These are phyloP conservation scores for Chromoteleia sp. DNA, from an alignment of 2,888 invertebrate genomes.

Conservation along the genomic window DNA sequence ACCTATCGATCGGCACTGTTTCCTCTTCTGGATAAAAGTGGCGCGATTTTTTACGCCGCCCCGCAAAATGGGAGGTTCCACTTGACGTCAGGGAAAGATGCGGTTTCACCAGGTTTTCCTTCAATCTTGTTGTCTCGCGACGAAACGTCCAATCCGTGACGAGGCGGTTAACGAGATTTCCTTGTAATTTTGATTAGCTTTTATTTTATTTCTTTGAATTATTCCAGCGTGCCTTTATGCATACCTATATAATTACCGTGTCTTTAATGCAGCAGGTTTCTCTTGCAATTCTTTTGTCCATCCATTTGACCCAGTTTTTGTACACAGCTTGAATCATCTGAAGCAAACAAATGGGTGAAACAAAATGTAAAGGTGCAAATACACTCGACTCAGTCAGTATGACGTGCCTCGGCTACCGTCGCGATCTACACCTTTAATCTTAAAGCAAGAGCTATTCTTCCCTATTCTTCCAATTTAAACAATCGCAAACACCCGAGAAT, in stretches of 20 bases:
- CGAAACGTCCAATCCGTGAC: not conserved
- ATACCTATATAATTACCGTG: slow-evolving; percentile 58
- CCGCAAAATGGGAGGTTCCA: not conserved
- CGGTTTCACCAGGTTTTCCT: slow-evolving; percentile 14
- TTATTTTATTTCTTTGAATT: slow-evolving; percentile 60
- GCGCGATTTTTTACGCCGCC: slow-evolving; percentile 5
- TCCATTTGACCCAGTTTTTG: slow-evolving; percentile 68
- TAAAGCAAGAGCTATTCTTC: slow-evolving; percentile 58
- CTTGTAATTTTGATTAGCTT: slow-evolving; percentile 10
- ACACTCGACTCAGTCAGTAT: slow-evolving; percentile 42
- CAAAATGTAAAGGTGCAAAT: slow-evolving; percentile 70
- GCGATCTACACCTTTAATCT: slow-evolving; percentile 59
- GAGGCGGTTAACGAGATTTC: slow-evolving; percentile 20
- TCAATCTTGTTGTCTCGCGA: not conserved
- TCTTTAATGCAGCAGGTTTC: slow-evolving; percentile 51
- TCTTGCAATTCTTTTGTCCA: slow-evolving; percentile 61
- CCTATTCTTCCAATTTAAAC: slow-evolving; percentile 37
- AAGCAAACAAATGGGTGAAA: slow-evolving; percentile 64
- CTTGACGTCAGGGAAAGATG: slow-evolving; percentile 22
- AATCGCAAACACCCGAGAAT: not conserved
- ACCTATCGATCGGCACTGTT: slow-evolving; percentile 19
- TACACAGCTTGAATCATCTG: slow-evolving; percentile 45
- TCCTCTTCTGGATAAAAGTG: slow-evolving; percentile 6
- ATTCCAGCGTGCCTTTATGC: slow-evolving; percentile 44
- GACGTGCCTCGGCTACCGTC: slow-evolving; percentile 49